Percentiles rank a stretch among this genome's conserved stretches.
phyloP scores from a whole-genome alignment of 2,113 vertebrate species.

The Amphiprion ocellaris region DNA sequence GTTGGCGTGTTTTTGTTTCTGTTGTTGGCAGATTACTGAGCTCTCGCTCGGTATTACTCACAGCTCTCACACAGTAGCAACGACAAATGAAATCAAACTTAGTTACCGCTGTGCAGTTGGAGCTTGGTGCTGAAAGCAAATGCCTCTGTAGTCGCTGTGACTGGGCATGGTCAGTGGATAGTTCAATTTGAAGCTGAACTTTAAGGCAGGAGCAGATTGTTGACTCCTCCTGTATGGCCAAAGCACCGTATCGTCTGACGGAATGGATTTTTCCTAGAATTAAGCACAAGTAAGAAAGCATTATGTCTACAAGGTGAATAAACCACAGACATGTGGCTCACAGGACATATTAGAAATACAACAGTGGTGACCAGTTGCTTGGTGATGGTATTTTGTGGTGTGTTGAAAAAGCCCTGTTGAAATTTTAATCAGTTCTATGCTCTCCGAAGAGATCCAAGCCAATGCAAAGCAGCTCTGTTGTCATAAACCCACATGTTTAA shows the following conservation, averaged over 20 bases:
- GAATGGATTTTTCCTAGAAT: neutral
- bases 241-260: neutral
- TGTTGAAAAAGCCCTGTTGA: neutral
- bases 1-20: constrained; percentile 18
- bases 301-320: neutral
- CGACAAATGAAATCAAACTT: constrained; percentile 30
- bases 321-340: neutral
- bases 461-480: neutral
- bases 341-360: neutral
- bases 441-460: neutral
- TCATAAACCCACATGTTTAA: neutral
- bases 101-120: constrained; percentile 6
- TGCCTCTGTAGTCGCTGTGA: neutral
- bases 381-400: neutral
- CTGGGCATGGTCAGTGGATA: neutral
- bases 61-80: constrained; percentile 31
- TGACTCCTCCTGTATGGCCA: neutral
- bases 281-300: neutral
- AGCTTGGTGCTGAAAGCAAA: constrained; percentile 24
- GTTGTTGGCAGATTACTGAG: constrained; percentile 35
- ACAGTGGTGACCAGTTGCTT: neutral
- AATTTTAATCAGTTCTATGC: constrained; percentile 13
- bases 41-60: constrained; percentile 25
- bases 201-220: neutral
- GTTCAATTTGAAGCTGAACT: constrained; percentile 17